These are phyloP conservation scores for Psettodes erumei DNA, from an alignment of 2,113 vertebrate species.

Conservation along the genomic window DNA sequence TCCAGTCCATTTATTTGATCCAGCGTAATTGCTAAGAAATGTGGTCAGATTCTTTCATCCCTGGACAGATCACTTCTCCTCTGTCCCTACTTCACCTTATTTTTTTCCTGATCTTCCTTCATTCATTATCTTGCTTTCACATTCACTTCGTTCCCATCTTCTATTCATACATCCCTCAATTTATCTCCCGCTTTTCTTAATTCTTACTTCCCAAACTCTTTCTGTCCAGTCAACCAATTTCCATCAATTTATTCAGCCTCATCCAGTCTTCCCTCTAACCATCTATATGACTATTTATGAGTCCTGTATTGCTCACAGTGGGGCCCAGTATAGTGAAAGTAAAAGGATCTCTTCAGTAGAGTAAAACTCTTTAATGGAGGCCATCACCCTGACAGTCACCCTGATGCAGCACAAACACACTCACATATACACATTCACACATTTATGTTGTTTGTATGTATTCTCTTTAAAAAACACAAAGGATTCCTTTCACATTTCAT, in stretches of 20 bases:
- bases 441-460: conserved; percentile 9
- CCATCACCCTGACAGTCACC: conserved; percentile 26
- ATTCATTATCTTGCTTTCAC: conserved; percentile 13
- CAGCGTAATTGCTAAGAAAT: conserved; percentile 22
- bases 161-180: background rate
- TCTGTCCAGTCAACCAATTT: background rate
- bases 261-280: background rate
- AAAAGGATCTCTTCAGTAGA: conserved; percentile 20
- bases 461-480: background rate
- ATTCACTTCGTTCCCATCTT: background rate
- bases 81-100: background rate
- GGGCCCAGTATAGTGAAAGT: conserved; percentile 10
- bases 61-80: background rate
- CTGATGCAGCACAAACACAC: conserved; percentile 15
- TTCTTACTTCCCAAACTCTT: background rate
- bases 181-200: background rate
- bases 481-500: background rate
- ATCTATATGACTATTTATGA: conserved; percentile 35
- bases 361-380: conserved; percentile 30
- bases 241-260: conserved; percentile 2
- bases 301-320: background rate
- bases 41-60: background rate
- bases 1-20: background rate
- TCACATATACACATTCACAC: background rate
- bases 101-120: background rate